A percentile compares a stretch with the other conserved stretches of the same genome.
Conservation (phyloP, 2,113 vertebrate genomes). For the Rhineura floridana region DNA sequence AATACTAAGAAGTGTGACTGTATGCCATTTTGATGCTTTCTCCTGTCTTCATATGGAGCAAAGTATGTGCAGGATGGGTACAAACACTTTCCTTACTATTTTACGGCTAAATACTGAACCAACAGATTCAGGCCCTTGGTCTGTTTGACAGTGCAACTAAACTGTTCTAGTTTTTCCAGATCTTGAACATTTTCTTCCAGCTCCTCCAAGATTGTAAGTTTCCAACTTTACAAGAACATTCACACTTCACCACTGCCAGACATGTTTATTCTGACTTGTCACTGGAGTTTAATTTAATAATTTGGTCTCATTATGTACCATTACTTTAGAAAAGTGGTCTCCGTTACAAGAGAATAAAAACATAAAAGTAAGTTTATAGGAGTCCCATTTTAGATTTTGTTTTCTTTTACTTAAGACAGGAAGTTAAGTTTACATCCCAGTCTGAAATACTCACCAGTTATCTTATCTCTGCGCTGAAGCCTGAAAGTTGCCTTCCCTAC, state of each 20-base stretch:
- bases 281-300: neutral
- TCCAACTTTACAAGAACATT: neutral
- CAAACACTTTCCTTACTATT: neutral
- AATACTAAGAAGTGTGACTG: no score
- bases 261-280: neutral
- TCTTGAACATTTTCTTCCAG: neutral
- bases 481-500: slow-evolving; percentile 89
- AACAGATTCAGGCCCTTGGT: neutral
- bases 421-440: accelerated
- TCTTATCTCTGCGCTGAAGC: slow-evolving; percentile 84
- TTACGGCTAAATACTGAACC: neutral
- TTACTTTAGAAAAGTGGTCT: neutral
- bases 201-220: neutral
- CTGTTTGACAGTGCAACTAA: neutral
- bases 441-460: slow-evolving; percentile 73
- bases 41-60: no score
- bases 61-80: neutral
- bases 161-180: neutral
- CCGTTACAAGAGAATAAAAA: neutral
- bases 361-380: neutral
- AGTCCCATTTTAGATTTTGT: neutral
- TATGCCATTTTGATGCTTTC: no score
- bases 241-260: neutral
- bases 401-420: neutral
- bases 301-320: neutral